Evolutionary conservation across 2,797 vertebrate species (phyloP).

Genomic region (Tenualosa ilisha): DNA sequence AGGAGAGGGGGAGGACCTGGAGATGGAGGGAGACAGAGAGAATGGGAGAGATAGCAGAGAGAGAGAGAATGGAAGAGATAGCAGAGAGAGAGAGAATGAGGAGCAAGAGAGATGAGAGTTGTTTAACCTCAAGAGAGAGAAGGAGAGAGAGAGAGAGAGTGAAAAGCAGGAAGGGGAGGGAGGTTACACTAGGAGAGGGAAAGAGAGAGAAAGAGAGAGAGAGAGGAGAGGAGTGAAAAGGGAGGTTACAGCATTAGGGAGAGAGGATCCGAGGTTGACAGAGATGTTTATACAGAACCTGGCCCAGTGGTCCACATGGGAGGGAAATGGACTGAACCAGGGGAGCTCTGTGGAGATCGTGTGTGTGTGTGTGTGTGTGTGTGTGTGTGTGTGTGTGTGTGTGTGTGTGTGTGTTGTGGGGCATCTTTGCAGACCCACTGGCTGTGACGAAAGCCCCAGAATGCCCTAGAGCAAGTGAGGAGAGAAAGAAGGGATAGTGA

Average conservation of each 20-base stretch:
- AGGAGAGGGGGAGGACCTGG: neutral
- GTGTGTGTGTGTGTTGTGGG: slow-evolving; percentile 7
- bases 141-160: neutral
- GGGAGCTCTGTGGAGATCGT: too few relatives aligned
- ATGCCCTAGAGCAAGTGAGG: neutral
- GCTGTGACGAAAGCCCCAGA: neutral
- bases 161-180: neutral
- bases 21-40: neutral
- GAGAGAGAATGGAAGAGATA: neutral
- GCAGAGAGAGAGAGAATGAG: neutral
- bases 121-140: neutral
- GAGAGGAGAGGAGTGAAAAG: too few relatives aligned
- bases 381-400: slow-evolving; percentile 3
- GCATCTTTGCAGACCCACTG: neutral
- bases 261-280: too few relatives aligned
- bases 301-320: too few relatives aligned
- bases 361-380: neutral
- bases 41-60: neutral
- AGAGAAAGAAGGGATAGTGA: neutral
- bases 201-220: too few relatives aligned
- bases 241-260: too few relatives aligned
- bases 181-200: too few relatives aligned
- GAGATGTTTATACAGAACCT: too few relatives aligned
- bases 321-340: too few relatives aligned
- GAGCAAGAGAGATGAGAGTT: neutral